phyloP scores from a whole-genome alignment of 2,888 invertebrate genomes.

The Catocala nupta region DNA sequence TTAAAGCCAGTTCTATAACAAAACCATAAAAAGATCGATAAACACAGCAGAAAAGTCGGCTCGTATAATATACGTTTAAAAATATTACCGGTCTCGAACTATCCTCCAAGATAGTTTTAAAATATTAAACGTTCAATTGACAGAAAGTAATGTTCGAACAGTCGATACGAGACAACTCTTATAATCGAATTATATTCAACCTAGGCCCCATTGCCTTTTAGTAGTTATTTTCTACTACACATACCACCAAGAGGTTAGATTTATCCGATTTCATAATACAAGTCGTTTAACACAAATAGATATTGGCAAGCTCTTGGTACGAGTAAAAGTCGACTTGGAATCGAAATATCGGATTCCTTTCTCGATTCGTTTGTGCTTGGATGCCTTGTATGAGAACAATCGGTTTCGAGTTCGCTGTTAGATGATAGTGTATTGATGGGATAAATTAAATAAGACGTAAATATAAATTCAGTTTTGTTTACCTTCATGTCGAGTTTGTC shows the following conservation, averaged over 20 bases:
- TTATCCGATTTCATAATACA: conserved; percentile 38
- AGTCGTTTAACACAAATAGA: conserved; percentile 42
- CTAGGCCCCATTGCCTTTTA: conserved; percentile 41
- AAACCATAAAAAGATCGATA: too few species aligned
- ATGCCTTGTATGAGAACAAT: conserved; percentile 16
- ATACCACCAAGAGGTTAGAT: conserved; percentile 28
- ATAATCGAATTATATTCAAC: conserved; percentile 27
- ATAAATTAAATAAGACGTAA: conserved; percentile 28
- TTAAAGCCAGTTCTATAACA: too few species aligned
- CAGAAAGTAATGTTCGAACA: conserved; percentile 22
- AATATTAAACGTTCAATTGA: conserved; percentile 3
- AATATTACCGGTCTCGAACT: too few species aligned
- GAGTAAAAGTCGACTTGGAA: conserved; percentile 33
- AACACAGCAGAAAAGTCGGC: too few species aligned
- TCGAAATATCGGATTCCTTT: conserved; percentile 32
- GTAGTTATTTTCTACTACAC: conserved; percentile 41
- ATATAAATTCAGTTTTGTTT: conserved; percentile 9
- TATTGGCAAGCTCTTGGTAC: conserved; percentile 30
- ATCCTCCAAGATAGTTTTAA: too few species aligned
- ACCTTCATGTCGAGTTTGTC: background rate
- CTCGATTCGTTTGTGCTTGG: conserved; percentile 26
- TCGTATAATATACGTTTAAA: too few species aligned
- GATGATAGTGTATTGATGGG: conserved; percentile 8
- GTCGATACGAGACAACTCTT: conserved; percentile 10
- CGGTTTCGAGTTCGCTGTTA: conserved; percentile 9